phyloP scores from a whole-genome alignment of 2,888 invertebrate genomes.

The Synanthedon vespiformis region DNA sequence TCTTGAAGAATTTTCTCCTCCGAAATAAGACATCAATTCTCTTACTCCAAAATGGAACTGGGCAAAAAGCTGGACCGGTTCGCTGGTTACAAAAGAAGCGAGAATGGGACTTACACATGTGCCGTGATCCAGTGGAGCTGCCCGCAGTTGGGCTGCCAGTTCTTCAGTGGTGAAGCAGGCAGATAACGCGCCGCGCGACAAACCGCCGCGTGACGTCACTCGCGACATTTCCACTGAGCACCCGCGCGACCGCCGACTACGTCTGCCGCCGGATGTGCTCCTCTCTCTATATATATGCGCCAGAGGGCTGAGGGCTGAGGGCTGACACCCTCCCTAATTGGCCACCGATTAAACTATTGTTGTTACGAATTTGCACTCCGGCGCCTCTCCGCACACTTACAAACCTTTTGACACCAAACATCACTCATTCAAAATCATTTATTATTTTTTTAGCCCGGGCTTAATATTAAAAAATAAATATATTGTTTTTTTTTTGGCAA shows the following conservation, averaged over 20 bases:
- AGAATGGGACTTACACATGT: neutral
- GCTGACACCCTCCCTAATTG: conserved; percentile 11
- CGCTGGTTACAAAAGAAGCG: neutral
- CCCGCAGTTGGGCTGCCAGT: conserved; percentile 22
- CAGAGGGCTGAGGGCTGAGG: neutral
- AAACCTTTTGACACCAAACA: neutral
- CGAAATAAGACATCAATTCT: neutral
- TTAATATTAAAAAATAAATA: too few species aligned
- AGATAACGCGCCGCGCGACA: conserved; percentile 30
- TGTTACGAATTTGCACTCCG: conserved; percentile 10
- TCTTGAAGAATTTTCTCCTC: too few species aligned
- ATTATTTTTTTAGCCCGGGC: too few species aligned
- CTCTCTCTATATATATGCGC: conserved; percentile 1
- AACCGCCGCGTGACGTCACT: conserved; percentile 31
- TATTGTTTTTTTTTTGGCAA: too few species aligned
- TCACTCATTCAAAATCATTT: too few species aligned
- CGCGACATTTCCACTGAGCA: conserved; percentile 4
- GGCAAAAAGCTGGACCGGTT: too few species aligned
- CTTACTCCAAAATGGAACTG: too few species aligned
- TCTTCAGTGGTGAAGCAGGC: conserved; percentile 22
- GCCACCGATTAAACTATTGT: conserved; percentile 33
- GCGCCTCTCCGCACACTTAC: neutral
- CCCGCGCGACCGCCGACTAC: conserved; percentile 3
- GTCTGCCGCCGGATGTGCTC: conserved; percentile 2
- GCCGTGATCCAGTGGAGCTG: neutral